Evolutionary conservation across 2,888 invertebrate genomes (phyloP).

Genomic region (Tridacna gigas): DNA sequence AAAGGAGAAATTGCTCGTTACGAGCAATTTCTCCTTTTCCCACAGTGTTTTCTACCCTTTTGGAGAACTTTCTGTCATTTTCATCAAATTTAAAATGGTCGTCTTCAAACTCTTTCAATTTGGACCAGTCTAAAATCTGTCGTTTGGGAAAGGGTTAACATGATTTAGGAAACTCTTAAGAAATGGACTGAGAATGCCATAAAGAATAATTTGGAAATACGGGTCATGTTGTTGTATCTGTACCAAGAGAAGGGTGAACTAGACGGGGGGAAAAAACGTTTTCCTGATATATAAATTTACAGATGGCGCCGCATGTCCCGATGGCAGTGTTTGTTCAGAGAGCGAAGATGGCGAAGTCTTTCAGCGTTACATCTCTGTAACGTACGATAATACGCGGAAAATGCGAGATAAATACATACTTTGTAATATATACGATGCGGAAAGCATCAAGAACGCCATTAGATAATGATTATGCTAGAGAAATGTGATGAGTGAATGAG

Average conservation of each 20-base stretch:
- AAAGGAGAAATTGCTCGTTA: neutral
- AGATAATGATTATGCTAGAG: conserved; percentile 55
- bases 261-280: neutral
- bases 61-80: neutral
- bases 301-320: conserved; percentile 54
- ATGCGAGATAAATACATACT: conserved; percentile 58
- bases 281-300: conserved; percentile 27
- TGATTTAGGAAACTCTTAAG: too few relatives aligned
- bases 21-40: neutral
- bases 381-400: conserved; percentile 49
- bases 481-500: conserved; percentile 20
- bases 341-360: conserved; percentile 39
- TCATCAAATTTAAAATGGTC: too few relatives aligned
- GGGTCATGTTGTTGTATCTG: too few relatives aligned
- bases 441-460: conserved; percentile 57
- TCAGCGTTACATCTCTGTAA: conserved; percentile 59
- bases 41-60: neutral
- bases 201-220: too few relatives aligned
- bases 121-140: too few relatives aligned
- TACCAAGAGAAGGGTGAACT: too few relatives aligned
- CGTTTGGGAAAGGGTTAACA: neutral
- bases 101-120: too few relatives aligned
- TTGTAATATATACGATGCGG: conserved; percentile 60
- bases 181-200: too few relatives aligned
- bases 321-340: conserved; percentile 49